Evolutionary conservation across 1,140 invertebrate genomes (phyloP), one percentile per base, ranked within the genome.

Genomic region (Adelges cooleyi): DNA sequence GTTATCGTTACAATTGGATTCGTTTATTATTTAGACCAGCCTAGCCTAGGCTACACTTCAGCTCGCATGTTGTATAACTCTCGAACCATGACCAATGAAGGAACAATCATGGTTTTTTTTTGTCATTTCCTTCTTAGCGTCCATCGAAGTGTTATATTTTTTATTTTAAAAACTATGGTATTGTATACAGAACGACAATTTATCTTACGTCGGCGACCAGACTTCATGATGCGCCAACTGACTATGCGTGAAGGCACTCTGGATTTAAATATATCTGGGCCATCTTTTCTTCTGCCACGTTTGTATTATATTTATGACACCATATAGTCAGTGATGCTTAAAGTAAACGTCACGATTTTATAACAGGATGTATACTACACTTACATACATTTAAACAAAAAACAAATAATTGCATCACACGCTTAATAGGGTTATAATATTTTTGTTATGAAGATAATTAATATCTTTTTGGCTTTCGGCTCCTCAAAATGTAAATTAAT

Each of bases 241-340:
- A 42, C 38, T 46, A 15, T 22, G 18, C 22, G 53, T 59, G 54
- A 59, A 59, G 54, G 54, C n/a, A 59, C 17, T 9, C n/a, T 27
- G n/a, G 23, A 59, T 59, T 59, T 59, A 59, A 59, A 59, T 59
- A 59, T 59, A 59, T 59, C 54, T 59, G 54, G 54, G 40, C 54
- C 40, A 59, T 33, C 29, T 33, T 42, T 22, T 23, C n/a, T 38
- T 13, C 3, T 22, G 22, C 38, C 22, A 18, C 38, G 38, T 59
- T 44, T 44, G 17, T 33, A 46, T 59, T 11, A 18, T 59, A 44
- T 59, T 59, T 59, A 59, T 59, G 54, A 46, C 54, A 27, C 6
- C 20, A n/a, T 25, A 33, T 33, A 9, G 17, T 59, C 54, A 59
- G 54, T 59, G 54, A 40, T 59, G 4, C 54, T 44, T 29, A 59